These are phyloP conservation scores for Drosophila multiciliata DNA, from an alignment of 2,888 invertebrate species.

Conservation along the genomic window DNA sequence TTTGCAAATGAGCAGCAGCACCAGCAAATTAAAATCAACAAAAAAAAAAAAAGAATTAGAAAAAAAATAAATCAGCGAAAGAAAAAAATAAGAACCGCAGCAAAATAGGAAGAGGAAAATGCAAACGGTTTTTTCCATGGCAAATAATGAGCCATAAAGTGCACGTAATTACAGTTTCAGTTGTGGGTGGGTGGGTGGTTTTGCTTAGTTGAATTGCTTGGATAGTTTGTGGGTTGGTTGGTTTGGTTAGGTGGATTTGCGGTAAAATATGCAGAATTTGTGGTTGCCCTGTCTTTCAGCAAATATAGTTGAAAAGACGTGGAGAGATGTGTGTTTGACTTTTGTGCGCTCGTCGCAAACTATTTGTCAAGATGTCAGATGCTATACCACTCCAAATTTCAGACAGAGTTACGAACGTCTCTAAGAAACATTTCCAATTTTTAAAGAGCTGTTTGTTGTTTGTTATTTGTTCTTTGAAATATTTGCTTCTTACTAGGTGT, in stretches of 20 bases:
- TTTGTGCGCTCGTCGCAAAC: slow-evolving; percentile 10
- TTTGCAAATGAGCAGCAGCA: slow-evolving; percentile 65
- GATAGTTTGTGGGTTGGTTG: neutral
- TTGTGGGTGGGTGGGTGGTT: neutral
- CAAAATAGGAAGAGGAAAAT: slow-evolving; percentile 8
- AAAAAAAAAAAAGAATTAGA: slow-evolving; percentile 3
- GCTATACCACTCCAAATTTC: slow-evolving; percentile 27
- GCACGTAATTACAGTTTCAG: slow-evolving; percentile 54
- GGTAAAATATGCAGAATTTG: slow-evolving; percentile 28
- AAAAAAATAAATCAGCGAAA: slow-evolving; percentile 9
- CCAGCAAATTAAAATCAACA: slow-evolving; percentile 1
- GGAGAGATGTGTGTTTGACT: neutral
- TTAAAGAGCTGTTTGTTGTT: slow-evolving; percentile 1
- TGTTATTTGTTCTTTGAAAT: neutral
- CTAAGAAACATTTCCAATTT: slow-evolving; percentile 9
- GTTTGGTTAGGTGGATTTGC: neutral
- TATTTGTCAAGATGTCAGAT: slow-evolving; percentile 24
- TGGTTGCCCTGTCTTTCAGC: slow-evolving; percentile 37
- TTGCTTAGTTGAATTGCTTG: neutral
- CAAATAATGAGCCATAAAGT: slow-evolving; percentile 78
- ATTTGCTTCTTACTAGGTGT: neutral
- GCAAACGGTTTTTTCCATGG: slow-evolving; percentile 63
- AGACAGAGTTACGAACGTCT: slow-evolving; percentile 7
- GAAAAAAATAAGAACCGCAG: slow-evolving; percentile 4
- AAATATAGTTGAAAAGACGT: slow-evolving; percentile 55